phyloP scores from a whole-genome alignment of 2,797 vertebrate genomes.

The Pelobates cultripes region DNA sequence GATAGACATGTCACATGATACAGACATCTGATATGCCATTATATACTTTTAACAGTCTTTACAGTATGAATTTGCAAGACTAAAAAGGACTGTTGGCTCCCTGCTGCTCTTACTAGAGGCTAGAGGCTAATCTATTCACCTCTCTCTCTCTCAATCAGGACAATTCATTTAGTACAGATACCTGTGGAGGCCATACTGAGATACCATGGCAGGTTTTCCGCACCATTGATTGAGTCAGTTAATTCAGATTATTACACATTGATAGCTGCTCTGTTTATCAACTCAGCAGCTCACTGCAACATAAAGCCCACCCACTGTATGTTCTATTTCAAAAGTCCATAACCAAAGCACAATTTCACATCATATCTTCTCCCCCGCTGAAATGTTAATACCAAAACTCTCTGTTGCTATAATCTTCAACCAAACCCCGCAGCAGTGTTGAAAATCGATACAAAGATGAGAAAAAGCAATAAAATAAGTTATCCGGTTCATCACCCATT shows the following conservation, averaged over 20 bases:
- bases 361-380: constrained; percentile 36
- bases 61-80: not conserved
- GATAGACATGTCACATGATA: not conserved
- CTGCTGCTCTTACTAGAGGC: not conserved
- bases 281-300: constrained; percentile 35
- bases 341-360: constrained; percentile 35
- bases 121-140: constrained; percentile 39
- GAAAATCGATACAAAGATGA: constrained; percentile 30
- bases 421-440: not conserved
- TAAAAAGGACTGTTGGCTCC: not conserved
- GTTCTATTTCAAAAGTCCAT: not conserved
- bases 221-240: constrained; percentile 52
- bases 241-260: constrained; percentile 49
- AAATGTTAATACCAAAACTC: constrained; percentile 16
- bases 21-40: not conserved
- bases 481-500: constrained; percentile 6
- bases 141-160: constrained; percentile 56
- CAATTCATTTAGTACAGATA: constrained; percentile 55
- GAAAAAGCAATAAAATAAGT: constrained; percentile 22
- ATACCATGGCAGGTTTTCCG: constrained; percentile 38
- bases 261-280: constrained; percentile 46
- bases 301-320: constrained; percentile 35
- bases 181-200: constrained; percentile 21
- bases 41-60: not conserved
- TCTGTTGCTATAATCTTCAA: not conserved